Evolutionary conservation across 2,797 vertebrate genomes (phyloP).

Genomic region (Denticeps clupeoides): DNA sequence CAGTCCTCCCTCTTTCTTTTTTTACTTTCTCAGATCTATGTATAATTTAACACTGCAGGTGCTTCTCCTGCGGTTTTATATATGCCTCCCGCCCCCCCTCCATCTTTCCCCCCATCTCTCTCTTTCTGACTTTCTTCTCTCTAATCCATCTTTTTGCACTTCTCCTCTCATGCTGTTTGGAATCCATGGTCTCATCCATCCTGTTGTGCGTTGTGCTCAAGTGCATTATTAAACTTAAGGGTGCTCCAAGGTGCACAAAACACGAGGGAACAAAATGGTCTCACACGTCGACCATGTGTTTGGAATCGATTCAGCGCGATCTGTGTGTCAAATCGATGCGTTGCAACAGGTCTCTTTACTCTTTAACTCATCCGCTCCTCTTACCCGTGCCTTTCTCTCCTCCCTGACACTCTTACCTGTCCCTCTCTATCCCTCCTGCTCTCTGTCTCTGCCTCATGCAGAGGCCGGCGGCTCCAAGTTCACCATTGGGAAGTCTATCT

Average conservation of each 20-base stretch:
- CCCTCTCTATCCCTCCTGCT: not conserved
- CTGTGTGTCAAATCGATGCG: too few relatives aligned
- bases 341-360: too few relatives aligned
- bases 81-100: slow-evolving; percentile 16
- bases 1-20: slow-evolving; percentile 12
- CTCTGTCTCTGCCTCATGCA: slow-evolving; percentile 32
- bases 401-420: too few relatives aligned
- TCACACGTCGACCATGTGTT: too few relatives aligned
- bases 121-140: not conserved
- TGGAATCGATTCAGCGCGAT: too few relatives aligned
- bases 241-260: too few relatives aligned
- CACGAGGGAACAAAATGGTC: too few relatives aligned
- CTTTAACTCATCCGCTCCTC: too few relatives aligned
- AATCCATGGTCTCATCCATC: not conserved
- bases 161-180: not conserved
- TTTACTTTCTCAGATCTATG: slow-evolving; percentile 19
- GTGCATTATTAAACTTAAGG: too few relatives aligned
- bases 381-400: too few relatives aligned
- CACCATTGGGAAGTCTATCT: slow-evolving; percentile 90
- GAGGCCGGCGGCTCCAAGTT: slow-evolving; percentile 86
- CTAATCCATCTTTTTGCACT: not conserved
- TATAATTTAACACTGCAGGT: slow-evolving; percentile 41
- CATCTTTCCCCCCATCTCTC: slow-evolving; percentile 23
- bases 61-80: slow-evolving; percentile 24
- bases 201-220: too few relatives aligned